These are phyloP conservation scores for Simalia tracyae DNA, from an alignment of 2,797 vertebrate species.

Conservation along the genomic window DNA sequence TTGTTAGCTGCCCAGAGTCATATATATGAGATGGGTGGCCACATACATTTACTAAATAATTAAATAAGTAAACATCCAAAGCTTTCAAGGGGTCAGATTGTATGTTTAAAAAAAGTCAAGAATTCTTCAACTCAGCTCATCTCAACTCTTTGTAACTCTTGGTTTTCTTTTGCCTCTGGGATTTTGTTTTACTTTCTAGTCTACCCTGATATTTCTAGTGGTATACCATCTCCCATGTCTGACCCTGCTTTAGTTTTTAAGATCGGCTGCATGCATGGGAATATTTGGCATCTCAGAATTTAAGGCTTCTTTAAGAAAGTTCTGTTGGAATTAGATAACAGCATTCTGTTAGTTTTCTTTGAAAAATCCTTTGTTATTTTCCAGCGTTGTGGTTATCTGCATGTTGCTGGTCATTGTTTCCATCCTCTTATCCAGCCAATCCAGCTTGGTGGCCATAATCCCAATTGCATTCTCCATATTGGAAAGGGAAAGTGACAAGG, in stretches of 20 bases:
- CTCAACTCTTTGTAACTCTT: background rate
- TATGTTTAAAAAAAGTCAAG: background rate
- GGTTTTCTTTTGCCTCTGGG: background rate
- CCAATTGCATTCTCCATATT: constrained; percentile 19
- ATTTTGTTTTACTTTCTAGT: background rate
- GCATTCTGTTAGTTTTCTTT: constrained; percentile 13
- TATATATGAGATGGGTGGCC: background rate
- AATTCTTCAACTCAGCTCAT: background rate
- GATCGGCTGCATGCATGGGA: background rate
- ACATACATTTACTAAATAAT: background rate
- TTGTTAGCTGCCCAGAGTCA: background rate
- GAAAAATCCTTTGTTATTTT: constrained; percentile 23
- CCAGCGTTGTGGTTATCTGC: constrained; percentile 5
- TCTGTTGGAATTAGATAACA: background rate
- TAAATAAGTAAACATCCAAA: background rate
- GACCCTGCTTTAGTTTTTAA: background rate
- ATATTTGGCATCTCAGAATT: background rate
- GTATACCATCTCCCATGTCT: background rate
- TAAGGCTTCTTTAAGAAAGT: background rate
- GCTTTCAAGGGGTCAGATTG: too few relatives aligned
- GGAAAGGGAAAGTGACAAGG: constrained; percentile 21
- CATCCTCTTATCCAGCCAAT: constrained; percentile 13
- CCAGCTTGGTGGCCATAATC: constrained; percentile 23
- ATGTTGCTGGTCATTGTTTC: constrained; percentile 12
- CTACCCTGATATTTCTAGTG: background rate